Evolutionary conservation across 2,888 invertebrate species (phyloP).

Genomic region (Agapetus fuscipes): DNA sequence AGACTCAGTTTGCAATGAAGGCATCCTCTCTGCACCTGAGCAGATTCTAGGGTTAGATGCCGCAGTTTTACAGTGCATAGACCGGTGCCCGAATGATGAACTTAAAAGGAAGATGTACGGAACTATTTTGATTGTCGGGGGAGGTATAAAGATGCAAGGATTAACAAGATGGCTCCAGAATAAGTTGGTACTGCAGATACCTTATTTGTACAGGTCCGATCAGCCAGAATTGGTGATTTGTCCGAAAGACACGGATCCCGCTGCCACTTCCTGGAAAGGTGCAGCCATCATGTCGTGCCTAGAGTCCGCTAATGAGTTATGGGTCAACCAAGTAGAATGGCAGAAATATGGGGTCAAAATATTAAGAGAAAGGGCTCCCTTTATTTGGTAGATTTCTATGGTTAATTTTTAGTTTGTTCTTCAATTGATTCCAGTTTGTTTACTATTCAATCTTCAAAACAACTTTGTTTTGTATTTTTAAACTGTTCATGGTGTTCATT

Average conservation of each 20-base stretch:
- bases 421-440: too few relatives aligned
- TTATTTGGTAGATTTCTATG: slow-evolving; percentile 58
- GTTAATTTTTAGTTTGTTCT: neutral
- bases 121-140: slow-evolving; percentile 84
- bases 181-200: slow-evolving; percentile 73
- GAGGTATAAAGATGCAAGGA: slow-evolving; percentile 81
- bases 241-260: slow-evolving; percentile 87
- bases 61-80: slow-evolving; percentile 85
- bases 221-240: slow-evolving; percentile 83
- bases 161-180: slow-evolving; percentile 83
- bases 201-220: slow-evolving; percentile 68
- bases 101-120: slow-evolving; percentile 90
- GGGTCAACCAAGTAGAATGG: slow-evolving; percentile 85
- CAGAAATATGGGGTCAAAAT: slow-evolving; percentile 73
- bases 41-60: slow-evolving; percentile 83
- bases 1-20: slow-evolving; percentile 48
- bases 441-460: too few relatives aligned
- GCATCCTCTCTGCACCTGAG: slow-evolving; percentile 62
- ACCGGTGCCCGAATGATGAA: slow-evolving; percentile 80
- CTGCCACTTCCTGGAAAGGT: slow-evolving; percentile 89
- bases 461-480: too few relatives aligned
- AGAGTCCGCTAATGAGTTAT: slow-evolving; percentile 86
- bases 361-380: slow-evolving; percentile 84
- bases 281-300: slow-evolving; percentile 88
- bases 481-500: too few relatives aligned